Evolutionary conservation across 2,888 invertebrate species (phyloP).

Genomic region (Brenthis ino): DNA sequence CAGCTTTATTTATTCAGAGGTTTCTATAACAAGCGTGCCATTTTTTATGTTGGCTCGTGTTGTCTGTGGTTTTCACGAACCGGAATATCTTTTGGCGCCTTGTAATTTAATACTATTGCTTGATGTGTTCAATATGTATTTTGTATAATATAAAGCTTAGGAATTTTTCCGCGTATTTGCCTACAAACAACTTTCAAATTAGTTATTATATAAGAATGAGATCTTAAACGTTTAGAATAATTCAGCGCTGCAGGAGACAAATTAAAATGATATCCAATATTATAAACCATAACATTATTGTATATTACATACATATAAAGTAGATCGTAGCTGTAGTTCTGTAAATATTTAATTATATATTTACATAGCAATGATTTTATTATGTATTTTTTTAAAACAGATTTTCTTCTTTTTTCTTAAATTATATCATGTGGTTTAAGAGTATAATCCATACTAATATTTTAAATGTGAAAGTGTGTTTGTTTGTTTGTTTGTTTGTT

Average conservation of each 20-base stretch:
- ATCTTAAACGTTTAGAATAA: constrained; percentile 27
- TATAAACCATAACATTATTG: not conserved
- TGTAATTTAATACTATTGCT: constrained; percentile 30
- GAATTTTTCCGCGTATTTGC: constrained; percentile 23
- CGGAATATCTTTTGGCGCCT: constrained; percentile 23
- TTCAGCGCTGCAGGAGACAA: constrained; percentile 17
- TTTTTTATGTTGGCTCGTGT: not conserved
- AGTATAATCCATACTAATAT: too few species aligned
- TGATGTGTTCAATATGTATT: constrained; percentile 16
- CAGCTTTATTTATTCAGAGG: not conserved
- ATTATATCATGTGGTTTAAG: too few species aligned
- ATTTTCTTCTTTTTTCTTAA: too few species aligned
- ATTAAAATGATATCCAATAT: constrained; percentile 7
- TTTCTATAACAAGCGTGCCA: not conserved
- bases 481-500: too few species aligned
- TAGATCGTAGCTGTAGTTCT: too few species aligned
- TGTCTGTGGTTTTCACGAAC: constrained; percentile 16
- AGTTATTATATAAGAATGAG: constrained; percentile 28
- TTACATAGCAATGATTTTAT: too few species aligned
- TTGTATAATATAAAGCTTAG: constrained; percentile 6
- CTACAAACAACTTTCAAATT: constrained; percentile 35
- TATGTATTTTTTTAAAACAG: too few species aligned
- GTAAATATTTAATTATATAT: too few species aligned
- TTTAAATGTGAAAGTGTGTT: too few species aligned
- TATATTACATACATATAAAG: too few species aligned